Evolutionary conservation across 2,888 invertebrate genomes (phyloP), one percentile per base, ranked within the genome.

Genomic region (Lasius fuliginosus): DNA sequence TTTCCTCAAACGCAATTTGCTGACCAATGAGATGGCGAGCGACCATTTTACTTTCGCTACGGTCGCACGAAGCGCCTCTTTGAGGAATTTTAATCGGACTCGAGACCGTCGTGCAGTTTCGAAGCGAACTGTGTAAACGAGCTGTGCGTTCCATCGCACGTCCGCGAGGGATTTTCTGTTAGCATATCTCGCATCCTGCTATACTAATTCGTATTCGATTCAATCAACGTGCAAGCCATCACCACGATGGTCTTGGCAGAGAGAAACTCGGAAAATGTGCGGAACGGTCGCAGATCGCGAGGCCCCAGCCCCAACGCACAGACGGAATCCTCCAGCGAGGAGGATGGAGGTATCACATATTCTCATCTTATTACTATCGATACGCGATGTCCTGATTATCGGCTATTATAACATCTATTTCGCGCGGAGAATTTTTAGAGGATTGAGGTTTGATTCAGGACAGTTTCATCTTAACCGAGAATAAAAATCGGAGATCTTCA

Each of bases 231-330:
- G 23, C 15, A 9, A 95, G 95, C 98, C 3, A 30, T 36, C 73
- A 5, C 1, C 60, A 23, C 46, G 73, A 81, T 98, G 98, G 98
- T 98, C 95, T 96, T 98, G 95, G 98, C 98, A 49, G 98, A 98
- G 95, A 97, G 98, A 96, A 98, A 97, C 95, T 96, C 96, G 92
- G 98, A 98, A 95, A 97, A 96, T 91, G 96, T 97, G 93, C 96
- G 98, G 94, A 98, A 98, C 95, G 98, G 98, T 90, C 97, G 98
- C 94, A 97, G 98, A 95, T 98, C 98, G 92, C 96, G 98, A 95
- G 98, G 98, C 95, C 98, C 98, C 94, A 98, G 98, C 96, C 98
- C 98, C 91, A 98, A 98, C 96, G 97, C 96, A 88, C 97, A 97
- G 95, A 97, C 97, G 89, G 98, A 98, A 94, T 97, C 97, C 87